Evolutionary conservation across 35 echinoderm and acorn worm species (phyloP).

Genomic region (Heliocidaris erythrogramma): DNA sequence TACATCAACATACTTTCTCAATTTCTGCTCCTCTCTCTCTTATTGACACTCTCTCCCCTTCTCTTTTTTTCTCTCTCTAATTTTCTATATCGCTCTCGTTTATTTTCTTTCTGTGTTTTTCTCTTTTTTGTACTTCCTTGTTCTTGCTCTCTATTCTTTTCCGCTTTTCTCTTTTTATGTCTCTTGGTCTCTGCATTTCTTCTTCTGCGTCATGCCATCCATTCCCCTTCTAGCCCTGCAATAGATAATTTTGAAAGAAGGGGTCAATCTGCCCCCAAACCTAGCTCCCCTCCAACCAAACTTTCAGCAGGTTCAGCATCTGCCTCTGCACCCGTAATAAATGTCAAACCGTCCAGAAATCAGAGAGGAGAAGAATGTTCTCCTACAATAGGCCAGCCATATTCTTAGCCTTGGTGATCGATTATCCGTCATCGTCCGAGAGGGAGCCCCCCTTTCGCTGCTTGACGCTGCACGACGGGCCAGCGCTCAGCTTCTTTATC

Average conservation of each 20-base stretch:
- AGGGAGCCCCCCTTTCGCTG: not conserved
- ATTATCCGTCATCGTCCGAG: not conserved
- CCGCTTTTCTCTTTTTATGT: no score
- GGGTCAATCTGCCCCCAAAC: not conserved
- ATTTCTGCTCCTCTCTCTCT: not conserved
- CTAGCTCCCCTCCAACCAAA: not conserved
- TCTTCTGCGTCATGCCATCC: not conserved
- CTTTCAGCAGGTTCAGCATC: not conserved
- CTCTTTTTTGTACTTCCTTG: not conserved
- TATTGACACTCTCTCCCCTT: not conserved
- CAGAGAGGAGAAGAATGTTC: slow-evolving; percentile 1
- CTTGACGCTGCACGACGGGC: not conserved
- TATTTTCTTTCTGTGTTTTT: not conserved
- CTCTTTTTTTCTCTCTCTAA: not conserved
- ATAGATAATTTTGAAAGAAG: not conserved
- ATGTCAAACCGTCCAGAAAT: slow-evolving; percentile 4
- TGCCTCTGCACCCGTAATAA: not conserved
- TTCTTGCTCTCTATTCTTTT: no score
- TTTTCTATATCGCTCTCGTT: not conserved
- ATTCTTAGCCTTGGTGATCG: not conserved
- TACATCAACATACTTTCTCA: not conserved
- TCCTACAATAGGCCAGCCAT: not conserved
- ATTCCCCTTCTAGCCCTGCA: not conserved
- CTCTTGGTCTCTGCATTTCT: not conserved
- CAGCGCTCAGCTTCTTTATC: not conserved